Evolutionary conservation across 2,797 vertebrate genomes (phyloP).

Genomic region (Morus bassanus): DNA sequence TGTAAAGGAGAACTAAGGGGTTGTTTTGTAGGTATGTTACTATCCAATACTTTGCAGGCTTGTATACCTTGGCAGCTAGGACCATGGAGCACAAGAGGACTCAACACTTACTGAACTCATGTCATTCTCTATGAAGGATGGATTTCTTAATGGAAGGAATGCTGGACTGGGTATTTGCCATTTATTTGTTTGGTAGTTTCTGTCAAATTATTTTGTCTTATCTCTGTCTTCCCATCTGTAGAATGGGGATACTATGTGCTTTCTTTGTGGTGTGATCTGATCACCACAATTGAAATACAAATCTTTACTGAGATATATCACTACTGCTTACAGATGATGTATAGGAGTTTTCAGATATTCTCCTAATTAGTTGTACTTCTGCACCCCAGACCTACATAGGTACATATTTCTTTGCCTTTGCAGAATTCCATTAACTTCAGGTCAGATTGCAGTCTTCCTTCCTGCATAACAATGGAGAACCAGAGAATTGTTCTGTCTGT

Average conservation of each 20-base stretch:
- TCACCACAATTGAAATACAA: background rate
- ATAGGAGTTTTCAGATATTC: background rate
- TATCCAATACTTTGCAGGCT: background rate
- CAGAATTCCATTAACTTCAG: slow-evolving; percentile 1
- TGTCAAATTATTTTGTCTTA: background rate
- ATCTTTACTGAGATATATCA: background rate
- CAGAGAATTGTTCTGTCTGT: background rate
- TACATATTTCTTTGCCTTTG: background rate
- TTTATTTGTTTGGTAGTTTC: background rate
- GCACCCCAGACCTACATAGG: background rate
- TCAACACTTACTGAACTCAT: background rate
- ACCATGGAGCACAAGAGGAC: background rate
- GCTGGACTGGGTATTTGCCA: background rate
- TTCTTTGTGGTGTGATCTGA: background rate
- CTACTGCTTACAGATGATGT: background rate
- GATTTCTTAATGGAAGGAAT: background rate
- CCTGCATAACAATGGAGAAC: background rate
- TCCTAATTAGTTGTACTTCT: background rate
- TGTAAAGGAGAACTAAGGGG: background rate
- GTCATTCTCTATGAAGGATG: background rate
- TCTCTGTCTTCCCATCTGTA: background rate
- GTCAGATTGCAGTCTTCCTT: background rate
- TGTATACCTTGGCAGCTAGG: background rate
- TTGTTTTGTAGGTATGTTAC: background rate
- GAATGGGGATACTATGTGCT: background rate